Base-by-base conservation (phyloP, 2,797 vertebrate species). In the Myotis daubentonii region DNA sequence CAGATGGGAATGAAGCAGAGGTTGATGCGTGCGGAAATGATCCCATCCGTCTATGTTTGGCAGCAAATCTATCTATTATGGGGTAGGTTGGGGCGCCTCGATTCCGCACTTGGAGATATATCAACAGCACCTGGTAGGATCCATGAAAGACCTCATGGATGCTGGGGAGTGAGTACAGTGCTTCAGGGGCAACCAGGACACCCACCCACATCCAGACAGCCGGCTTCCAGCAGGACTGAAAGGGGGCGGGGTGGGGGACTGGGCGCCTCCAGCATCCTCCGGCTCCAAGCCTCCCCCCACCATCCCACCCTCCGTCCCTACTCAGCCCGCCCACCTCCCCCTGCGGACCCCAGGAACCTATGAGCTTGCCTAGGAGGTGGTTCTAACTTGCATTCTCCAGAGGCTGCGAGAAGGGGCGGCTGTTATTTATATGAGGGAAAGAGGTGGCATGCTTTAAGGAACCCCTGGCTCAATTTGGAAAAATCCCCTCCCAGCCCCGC, bases 31-130 rank as follows among this genome's bases (percentile, higher is more conserved):
- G 20, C 13, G 3, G 47, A 90, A 72, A 44, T 4, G 16, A 82
- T 53, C 49, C 36, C 28, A 30, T 47, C 49, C 44, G 20, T 33
- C 30, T 78, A 47, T 78, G 91, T 47, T 41, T 82, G 57, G 38
- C 68, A 3, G 13, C 11, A 4, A 38, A n/a, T 65, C 51, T 53
- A 17, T 8, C 10, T 15, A 33, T 30, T 22, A 53, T 36, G 53
- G 38, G 51, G 3, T 17, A 25, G 23, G 25, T 22, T 15, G 19
- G 38, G 36, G 3, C 11, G 12, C 53, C 23, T 94, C 81, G 17
- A 0, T 89, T 93, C 85, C 68, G 78, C 87, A 66, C 47, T 87
- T 79, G 60, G 87, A 88, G 41, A 68, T 68, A 47, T 30, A 76
- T 22, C 33, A 23, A 49, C 38, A 65, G 62, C 41, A 74, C 60